phyloP scores from a whole-genome alignment of 2,113 vertebrate species.

The Mobula hypostoma region DNA sequence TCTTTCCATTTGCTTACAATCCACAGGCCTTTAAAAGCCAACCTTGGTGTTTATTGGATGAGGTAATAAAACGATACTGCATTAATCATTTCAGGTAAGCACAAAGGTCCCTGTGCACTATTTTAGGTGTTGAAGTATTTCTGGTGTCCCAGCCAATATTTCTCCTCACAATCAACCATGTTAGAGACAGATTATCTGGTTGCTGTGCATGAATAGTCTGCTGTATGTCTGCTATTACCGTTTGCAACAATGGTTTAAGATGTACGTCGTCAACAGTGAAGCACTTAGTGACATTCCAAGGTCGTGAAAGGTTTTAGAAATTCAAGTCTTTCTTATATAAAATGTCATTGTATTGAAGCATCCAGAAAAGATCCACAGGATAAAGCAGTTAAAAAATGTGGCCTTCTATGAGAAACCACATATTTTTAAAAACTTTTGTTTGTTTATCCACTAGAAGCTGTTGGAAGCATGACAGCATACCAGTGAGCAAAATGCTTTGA shows the following conservation, averaged over 20 bases:
- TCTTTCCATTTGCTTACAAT: background rate
- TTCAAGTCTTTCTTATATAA: too few species aligned
- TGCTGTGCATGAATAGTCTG: too few species aligned
- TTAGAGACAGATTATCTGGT: too few species aligned
- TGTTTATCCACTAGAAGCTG: too few species aligned
- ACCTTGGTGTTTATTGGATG: background rate
- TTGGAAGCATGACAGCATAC: too few species aligned
- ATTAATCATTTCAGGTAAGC: background rate
- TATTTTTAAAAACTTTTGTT: too few species aligned
- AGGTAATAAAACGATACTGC: background rate
- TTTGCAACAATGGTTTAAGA: background rate
- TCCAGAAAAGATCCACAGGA: too few species aligned
- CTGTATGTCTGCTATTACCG: too few species aligned
- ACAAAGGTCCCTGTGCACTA: background rate
- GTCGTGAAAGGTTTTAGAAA: background rate
- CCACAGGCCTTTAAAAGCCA: background rate
- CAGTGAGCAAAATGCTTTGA: too few species aligned
- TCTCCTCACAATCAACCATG: background rate
- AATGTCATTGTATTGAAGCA: too few species aligned
- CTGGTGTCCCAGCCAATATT: background rate
- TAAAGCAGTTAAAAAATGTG: too few species aligned
- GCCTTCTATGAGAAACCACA: too few species aligned
- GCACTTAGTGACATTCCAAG: background rate
- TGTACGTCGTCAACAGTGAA: background rate
- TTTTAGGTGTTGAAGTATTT: background rate